A percentile compares a stretch with the other conserved stretches of the same genome.
phyloP scores from a whole-genome alignment of 2,797 vertebrate genomes.

The Sebastes variabilis region DNA sequence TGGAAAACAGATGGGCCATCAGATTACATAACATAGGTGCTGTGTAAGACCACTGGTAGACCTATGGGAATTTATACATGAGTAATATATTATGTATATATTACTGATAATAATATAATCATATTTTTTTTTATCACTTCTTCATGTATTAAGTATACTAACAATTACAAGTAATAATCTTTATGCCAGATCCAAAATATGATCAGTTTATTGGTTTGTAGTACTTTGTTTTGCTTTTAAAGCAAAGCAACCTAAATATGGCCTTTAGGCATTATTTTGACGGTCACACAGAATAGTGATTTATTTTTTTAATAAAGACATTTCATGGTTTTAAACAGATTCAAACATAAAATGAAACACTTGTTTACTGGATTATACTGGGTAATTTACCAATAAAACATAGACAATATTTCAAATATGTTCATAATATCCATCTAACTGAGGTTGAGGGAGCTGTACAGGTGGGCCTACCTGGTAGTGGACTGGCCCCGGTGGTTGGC shows the following conservation, averaged over 20 bases:
- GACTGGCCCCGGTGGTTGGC: too few relatives aligned
- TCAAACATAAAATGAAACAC: neutral
- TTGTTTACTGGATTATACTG: neutral
- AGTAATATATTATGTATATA: too few relatives aligned
- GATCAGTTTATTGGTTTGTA: neutral
- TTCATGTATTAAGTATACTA: neutral
- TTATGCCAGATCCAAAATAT: neutral
- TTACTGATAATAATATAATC: too few relatives aligned
- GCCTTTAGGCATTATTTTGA: neutral
- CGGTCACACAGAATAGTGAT: neutral
- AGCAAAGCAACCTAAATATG: neutral
- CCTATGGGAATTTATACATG: neutral
- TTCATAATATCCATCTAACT: too few relatives aligned
- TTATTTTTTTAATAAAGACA: neutral
- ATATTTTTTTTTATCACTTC: too few relatives aligned
- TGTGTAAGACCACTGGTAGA: neutral
- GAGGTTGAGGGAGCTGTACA: too few relatives aligned
- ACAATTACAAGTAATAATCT: neutral
- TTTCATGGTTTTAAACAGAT: neutral
- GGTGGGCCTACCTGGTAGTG: too few relatives aligned
- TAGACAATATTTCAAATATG: too few relatives aligned
- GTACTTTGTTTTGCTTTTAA: neutral
- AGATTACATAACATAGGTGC: neutral
- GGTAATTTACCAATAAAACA: neutral
- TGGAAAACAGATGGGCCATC: constrained; percentile 20